phyloP scores from a whole-genome alignment of 1,140 invertebrate species.

The Drosophila eugracilis region DNA sequence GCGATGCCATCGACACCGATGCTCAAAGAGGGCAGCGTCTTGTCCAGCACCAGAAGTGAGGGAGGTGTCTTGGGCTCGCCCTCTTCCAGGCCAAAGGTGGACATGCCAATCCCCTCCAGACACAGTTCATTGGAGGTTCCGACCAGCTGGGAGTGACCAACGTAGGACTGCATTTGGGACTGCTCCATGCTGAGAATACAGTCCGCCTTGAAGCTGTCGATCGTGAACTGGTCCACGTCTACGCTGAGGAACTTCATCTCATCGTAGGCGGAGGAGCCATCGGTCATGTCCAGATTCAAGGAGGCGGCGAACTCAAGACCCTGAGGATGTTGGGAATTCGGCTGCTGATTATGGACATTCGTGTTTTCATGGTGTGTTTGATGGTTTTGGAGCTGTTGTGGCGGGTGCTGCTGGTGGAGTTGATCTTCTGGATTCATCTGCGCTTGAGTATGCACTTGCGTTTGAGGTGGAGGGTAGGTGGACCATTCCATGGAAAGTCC shows the following conservation, averaged over 20 bases:
- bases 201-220: constrained; percentile 83
- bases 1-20: constrained; percentile 70
- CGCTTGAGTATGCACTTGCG: constrained; percentile 25
- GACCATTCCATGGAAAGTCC: constrained; percentile 84
- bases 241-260: constrained; percentile 84
- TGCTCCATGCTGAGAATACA: constrained; percentile 83
- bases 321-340: constrained; percentile 40
- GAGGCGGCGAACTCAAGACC: constrained; percentile 54
- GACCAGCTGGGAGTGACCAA: constrained; percentile 28
- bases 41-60: constrained; percentile 74
- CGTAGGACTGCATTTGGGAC: constrained; percentile 42
- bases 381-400: constrained; percentile 25
- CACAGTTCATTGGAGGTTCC: constrained; percentile 43
- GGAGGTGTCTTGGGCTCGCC: constrained; percentile 61
- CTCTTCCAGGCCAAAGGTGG: constrained; percentile 54
- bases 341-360: constrained; percentile 26
- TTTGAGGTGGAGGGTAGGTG: constrained; percentile 70
- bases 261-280: constrained; percentile 75
- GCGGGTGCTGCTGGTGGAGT: constrained; percentile 36
- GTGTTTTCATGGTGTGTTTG: constrained; percentile 18
- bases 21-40: constrained; percentile 68
- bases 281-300: constrained; percentile 65
- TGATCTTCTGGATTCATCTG: constrained; percentile 24
- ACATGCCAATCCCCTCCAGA: constrained; percentile 57
- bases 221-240: constrained; percentile 84